Base-by-base conservation (phyloP, 1,140 invertebrate species). In the Papilio polytes region DNA sequence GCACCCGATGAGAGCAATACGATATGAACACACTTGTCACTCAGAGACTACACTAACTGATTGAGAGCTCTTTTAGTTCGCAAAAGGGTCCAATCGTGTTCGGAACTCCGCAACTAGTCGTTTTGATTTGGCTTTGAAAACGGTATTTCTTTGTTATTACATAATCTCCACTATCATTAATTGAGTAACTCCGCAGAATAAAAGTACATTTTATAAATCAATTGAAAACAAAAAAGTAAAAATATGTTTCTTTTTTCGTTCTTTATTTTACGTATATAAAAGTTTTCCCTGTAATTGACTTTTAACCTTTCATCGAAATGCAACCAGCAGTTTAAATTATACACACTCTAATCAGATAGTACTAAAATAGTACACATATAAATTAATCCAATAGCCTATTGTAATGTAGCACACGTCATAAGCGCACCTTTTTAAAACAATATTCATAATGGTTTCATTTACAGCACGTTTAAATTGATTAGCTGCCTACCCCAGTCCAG, bases 401-500 rank as follows among this genome's bases (percentile, higher is more conserved):
- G 59, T 36, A 26, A 22, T 26, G 46, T 77, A 48, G 44, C 22
- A 44, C 74, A 59, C 9, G 15, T 59, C 36, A 18, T 59, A 59
- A 78, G 81, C 85, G 78, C 83, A 79, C 84, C 86, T 85, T 80
- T 87, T 88, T 84, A 86, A 90, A 90, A 88, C 85, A 90, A 90
- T 86, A 87, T 90, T 89, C 87, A 86, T 90, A 87, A 88, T 82
- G 85, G 84, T 82, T 84, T 88, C 88, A 89, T 89, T 89, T 86
- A 85, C 83, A 83, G 84, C 72, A 80, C 81, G 86, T 84, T 86
- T 89, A 87, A 91, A 93, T 92, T 91, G 90, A 92, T 93, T 90
- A 87, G 85, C 80, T 85, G 86, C 84, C 85, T 88, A 86, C 87
- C 86, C 87, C 80, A 85, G 84, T 84, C 84, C 83, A 51, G 51